Conservation (phyloP, 1,140 invertebrate genomes). For the Euglossa dilemma region DNA sequence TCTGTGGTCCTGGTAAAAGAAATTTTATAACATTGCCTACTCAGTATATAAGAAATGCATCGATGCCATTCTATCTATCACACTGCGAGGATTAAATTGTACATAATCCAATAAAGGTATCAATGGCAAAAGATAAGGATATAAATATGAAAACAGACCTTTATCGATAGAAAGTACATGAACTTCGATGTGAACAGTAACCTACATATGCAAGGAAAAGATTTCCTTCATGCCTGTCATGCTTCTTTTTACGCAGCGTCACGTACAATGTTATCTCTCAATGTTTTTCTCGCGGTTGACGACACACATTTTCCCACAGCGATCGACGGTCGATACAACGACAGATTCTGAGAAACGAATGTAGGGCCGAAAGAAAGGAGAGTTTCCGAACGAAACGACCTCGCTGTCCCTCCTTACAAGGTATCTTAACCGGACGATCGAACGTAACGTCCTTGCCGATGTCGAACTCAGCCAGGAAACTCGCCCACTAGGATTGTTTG, state of each 20-base stretch:
- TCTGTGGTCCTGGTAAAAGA: slow-evolving; percentile 59
- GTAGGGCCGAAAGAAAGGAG: slow-evolving; percentile 69
- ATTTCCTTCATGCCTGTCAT: background rate
- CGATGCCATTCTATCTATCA: background rate
- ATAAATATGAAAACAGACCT: no score
- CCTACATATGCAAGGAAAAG: background rate
- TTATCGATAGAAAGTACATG: background rate
- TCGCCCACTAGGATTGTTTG: slow-evolving; percentile 35
- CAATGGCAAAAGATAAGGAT: background rate
- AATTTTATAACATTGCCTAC: background rate
- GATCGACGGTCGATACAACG: slow-evolving; percentile 40
- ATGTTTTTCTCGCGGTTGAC: slow-evolving; percentile 12
- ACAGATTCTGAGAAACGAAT: slow-evolving; percentile 49
- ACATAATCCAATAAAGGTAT: background rate
- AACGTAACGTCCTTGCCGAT: slow-evolving; percentile 60
- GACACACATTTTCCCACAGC: slow-evolving; percentile 59
- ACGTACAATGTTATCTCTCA: background rate
- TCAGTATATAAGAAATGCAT: background rate
- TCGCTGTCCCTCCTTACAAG: slow-evolving; percentile 75
- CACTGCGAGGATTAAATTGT: no score
- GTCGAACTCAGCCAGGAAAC: slow-evolving; percentile 47
- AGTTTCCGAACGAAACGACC: slow-evolving; percentile 67
- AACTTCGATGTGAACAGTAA: background rate
- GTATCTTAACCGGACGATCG: slow-evolving; percentile 64
- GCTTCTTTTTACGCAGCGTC: slow-evolving; percentile 10